Percentiles rank a stretch among this genome's conserved stretches.
phyloP scores from a whole-genome alignment of 2,113 vertebrate species.

The Trematomus loennbergii region DNA sequence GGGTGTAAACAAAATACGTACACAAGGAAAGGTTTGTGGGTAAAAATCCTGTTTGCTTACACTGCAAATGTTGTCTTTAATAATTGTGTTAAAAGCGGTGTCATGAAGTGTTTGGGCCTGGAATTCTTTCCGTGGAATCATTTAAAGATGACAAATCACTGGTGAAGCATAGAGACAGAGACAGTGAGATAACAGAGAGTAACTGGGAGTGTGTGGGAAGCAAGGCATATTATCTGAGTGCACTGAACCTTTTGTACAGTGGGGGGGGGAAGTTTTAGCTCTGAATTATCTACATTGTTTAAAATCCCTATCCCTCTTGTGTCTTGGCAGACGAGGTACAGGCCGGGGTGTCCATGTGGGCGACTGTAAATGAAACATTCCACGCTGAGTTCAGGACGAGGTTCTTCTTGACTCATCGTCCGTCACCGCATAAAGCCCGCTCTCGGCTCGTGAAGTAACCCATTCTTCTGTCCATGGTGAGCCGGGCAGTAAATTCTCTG shows the following conservation, averaged over 20 bases:
- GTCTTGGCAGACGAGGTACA: conserved; percentile 62
- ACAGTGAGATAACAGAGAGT: conserved; percentile 50
- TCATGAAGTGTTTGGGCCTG: conserved; percentile 36
- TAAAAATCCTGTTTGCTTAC: conserved; percentile 68
- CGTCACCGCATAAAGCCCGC: conserved; percentile 63
- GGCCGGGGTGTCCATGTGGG: conserved; percentile 54
- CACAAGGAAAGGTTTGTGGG: conserved; percentile 73
- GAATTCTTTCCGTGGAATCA: conserved; percentile 50
- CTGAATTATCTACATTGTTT: conserved; percentile 75
- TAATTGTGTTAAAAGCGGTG: conserved; percentile 64
- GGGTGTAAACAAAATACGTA: conserved; percentile 62
- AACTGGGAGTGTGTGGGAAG: conserved; percentile 42
- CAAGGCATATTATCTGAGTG: conserved; percentile 52
- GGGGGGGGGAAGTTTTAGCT: conserved; percentile 39
- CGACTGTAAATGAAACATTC: conserved; percentile 76
- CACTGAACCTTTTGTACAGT: conserved; percentile 39
- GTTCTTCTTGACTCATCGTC: conserved; percentile 75
- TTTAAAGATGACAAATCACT: conserved; percentile 58
- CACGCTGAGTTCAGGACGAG: conserved; percentile 67
- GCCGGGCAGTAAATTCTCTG: conserved; percentile 58
- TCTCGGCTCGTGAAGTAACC: conserved; percentile 54
- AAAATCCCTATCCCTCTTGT: conserved; percentile 66
- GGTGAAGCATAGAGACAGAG: conserved; percentile 27
- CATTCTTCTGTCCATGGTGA: conserved; percentile 59
- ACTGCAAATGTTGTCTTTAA: conserved; percentile 77